A percentile compares a stretch with the other conserved stretches of the same genome.
Evolutionary conservation across 2,113 vertebrate genomes (phyloP).

Genomic region (Probosciger aterrimus): DNA sequence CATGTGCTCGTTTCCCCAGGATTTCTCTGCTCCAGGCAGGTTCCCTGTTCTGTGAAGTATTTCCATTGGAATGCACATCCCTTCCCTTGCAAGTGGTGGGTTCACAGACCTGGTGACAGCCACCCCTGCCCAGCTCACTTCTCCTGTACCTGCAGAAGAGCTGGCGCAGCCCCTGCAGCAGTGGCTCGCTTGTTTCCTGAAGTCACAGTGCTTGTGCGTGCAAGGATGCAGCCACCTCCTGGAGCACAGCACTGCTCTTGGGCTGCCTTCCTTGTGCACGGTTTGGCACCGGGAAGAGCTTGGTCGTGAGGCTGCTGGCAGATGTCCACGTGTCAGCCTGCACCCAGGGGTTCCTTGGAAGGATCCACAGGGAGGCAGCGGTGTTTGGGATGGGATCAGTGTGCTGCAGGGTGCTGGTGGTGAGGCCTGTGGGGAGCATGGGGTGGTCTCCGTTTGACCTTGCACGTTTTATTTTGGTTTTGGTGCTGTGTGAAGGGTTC

Average conservation of each 20-base stretch:
- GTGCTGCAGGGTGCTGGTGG: neutral
- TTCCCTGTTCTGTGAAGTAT: neutral
- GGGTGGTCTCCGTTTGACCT: neutral
- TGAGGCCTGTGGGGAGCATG: accelerated
- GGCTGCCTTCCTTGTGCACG: neutral
- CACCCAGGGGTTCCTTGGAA: neutral
- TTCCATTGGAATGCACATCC: neutral
- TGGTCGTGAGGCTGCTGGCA: neutral
- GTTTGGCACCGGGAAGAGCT: accelerated
- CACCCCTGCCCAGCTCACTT: neutral
- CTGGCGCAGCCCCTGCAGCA: neutral
- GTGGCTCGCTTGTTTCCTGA: accelerated
- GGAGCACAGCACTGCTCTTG: accelerated
- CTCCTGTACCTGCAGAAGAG: neutral
- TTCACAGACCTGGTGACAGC: accelerated
- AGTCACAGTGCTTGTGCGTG: accelerated
- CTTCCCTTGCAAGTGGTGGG: neutral
- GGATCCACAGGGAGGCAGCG: neutral
- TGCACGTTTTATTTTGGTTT: neutral
- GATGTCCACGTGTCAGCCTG: accelerated
- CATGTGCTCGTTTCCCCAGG: neutral
- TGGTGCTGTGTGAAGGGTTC: neutral
- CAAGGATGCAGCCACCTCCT: neutral
- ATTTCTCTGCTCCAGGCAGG: neutral
- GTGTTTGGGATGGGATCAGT: accelerated